Base-by-base conservation (phyloP, 2,888 invertebrate genomes). In the Conistra vaccinii region DNA sequence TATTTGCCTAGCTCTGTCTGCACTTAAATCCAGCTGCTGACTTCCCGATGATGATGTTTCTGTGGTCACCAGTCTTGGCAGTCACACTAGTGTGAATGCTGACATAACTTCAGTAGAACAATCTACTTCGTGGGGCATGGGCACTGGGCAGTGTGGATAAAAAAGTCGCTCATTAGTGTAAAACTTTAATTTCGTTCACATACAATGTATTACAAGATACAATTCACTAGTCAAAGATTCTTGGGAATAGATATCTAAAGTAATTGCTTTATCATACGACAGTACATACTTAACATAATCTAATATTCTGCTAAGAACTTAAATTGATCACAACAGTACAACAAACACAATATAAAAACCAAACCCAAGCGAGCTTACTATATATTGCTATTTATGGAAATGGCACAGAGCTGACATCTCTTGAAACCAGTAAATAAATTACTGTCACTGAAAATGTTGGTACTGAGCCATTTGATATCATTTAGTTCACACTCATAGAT, bases 161-260 rank as follows among this genome's bases (percentile, higher is more conserved):
- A 72, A 78, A 78, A 78, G 20, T 20, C 39, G 23, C 17, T 48
- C 48, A 60, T 84, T 74, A 76, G 81, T 89, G 86, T 71, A 89
- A 89, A 89, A 87, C 84, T 88, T 89, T 88, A 88, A 87, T 86
- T 88, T 81, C 83, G 81, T 81, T 86, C 78, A 85, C 77, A 83
- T 81, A 81, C 62, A 83, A 77, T 73, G 66, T 73, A 73, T 80
- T 73, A 79, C 78, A 83, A 88, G 81, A 87, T 82, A 87, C 73
- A 81, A 74, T 85, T 76, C 65, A 79, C 83, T 83, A 88, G 68
- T 85, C 73, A 78, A 85, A 87, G 87, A 88, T 85, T 80, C 78
- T 70, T 79, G 75, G 73, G 61, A 69, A 77, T 65, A 78, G 61
- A 53, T 73, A 80, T 66, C 77, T 78, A 84, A 69, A 71, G 72